These are phyloP conservation scores for Hyles lineata DNA, from an alignment of 2,888 invertebrate genomes.

Conservation along the genomic window DNA sequence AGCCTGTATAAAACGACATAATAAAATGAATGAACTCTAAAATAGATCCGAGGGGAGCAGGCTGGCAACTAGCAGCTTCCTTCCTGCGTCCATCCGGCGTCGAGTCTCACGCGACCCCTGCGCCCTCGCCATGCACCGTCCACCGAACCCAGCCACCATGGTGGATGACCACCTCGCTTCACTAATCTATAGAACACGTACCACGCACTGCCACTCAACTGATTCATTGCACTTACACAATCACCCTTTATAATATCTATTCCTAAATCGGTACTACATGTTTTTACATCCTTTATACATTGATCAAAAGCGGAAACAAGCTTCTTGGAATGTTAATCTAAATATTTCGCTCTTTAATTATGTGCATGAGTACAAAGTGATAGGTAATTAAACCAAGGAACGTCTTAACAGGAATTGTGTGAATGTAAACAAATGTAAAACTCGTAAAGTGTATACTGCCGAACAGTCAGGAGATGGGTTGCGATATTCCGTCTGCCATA, in stretches of 20 bases:
- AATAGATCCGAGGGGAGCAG: constrained; percentile 81
- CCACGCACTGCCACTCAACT: not conserved
- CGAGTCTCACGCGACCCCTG: constrained; percentile 78
- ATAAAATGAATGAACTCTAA: constrained; percentile 78
- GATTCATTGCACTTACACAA: not conserved
- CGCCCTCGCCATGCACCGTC: constrained; percentile 38
- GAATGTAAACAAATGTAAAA: constrained; percentile 52
- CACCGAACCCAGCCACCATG: constrained; percentile 39
- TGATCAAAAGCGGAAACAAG: constrained; percentile 28
- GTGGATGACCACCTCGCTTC: constrained; percentile 55
- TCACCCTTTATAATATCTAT: not conserved
- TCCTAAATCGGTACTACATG: not conserved
- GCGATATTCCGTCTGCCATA: constrained; percentile 48
- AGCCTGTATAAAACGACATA: constrained; percentile 64
- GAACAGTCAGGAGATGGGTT: constrained; percentile 39
- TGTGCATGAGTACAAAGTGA: constrained; percentile 29
- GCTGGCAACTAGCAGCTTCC: constrained; percentile 83
- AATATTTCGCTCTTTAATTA: constrained; percentile 31
- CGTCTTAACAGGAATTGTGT: constrained; percentile 45
- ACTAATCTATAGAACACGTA: constrained; percentile 27
- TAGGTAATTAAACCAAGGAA: constrained; percentile 31
- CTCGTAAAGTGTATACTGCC: constrained; percentile 34
- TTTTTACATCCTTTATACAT: not conserved
- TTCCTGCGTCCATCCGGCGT: constrained; percentile 82
- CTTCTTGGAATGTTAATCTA: constrained; percentile 36